Percentiles rank a stretch among this genome's conserved stretches.
Evolutionary conservation across 2,888 invertebrate genomes (phyloP).

Genomic region (Eupithecia subfuscata): DNA sequence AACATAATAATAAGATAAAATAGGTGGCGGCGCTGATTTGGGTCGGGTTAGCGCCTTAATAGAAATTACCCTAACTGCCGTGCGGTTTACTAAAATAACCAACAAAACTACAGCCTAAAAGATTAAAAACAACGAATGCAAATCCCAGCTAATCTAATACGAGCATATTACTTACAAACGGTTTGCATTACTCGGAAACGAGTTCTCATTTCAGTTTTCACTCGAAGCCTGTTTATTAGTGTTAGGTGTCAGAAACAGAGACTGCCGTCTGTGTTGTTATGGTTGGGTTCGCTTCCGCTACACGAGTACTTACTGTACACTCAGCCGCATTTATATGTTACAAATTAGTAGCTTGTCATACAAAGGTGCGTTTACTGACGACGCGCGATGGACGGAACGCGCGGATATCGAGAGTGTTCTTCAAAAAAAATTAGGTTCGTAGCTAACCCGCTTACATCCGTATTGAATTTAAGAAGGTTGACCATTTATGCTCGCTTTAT

Average conservation of each 20-base stretch:
- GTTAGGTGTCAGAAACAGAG: slow-evolving; percentile 71
- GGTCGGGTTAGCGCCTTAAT: too few relatives aligned
- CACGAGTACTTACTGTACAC: slow-evolving; percentile 12
- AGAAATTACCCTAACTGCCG: too few relatives aligned
- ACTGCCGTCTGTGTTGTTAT: slow-evolving; percentile 75
- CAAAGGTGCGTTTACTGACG: background rate
- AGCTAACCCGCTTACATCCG: too few relatives aligned
- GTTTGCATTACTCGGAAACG: slow-evolving; percentile 54
- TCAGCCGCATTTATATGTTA: background rate
- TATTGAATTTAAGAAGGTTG: background rate
- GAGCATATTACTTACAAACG: slow-evolving; percentile 33
- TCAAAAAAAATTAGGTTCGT: too few relatives aligned
- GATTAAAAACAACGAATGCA: slow-evolving; percentile 3
- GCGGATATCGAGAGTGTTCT: background rate
- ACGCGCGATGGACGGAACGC: background rate
- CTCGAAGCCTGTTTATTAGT: slow-evolving; percentile 74
- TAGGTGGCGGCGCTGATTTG: too few relatives aligned
- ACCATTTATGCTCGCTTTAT: too few relatives aligned
- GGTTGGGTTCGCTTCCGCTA: slow-evolving; percentile 75
- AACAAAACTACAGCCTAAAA: background rate
- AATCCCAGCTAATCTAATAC: slow-evolving; percentile 36
- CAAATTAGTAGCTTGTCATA: background rate
- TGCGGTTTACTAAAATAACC: background rate
- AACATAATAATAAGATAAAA: too few relatives aligned
- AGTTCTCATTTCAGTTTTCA: slow-evolving; percentile 71